Base-by-base conservation (phyloP, 2,888 invertebrate genomes). In the Electrophaes corylata region DNA sequence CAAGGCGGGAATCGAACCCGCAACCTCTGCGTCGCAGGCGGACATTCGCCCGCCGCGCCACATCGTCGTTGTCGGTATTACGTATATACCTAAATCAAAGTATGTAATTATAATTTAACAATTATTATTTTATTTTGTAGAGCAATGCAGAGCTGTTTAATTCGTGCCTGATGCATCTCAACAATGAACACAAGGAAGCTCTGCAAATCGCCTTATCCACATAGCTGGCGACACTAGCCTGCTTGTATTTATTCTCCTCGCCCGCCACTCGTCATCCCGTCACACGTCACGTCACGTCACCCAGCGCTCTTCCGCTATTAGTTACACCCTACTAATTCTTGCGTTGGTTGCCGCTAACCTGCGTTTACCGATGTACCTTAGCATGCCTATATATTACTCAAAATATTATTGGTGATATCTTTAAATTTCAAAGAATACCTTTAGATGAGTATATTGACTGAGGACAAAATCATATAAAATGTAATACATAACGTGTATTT, bases 161-260 rank as follows among this genome's bases (percentile, higher is more conserved):
- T 79, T 94, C 94, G n/a, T 96, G 96, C 78, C 92, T 96, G 71
- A 93, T 93, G 79, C 94, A 94, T 68, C 92, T 98, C 69, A 94
- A 95, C 70, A 92, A 94, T 54, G 96, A 97, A 73, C 96, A 97
- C 83, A 96, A 96, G 83, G 95, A 96, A 73, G 96, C 97, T 40
- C 92, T 98, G 68, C 95, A 96, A 83, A 91, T 95, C 70, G 96
- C 96, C 65, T 91, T 96, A 62, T 92, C 92, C 66, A 84, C 91
- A 73, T 87, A 88, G 77, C 71, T 61, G 29, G 35, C 20, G 44
- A 51, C 44, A 12, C 37, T 29, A 31, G 40, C 23, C 16, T 39
- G 70, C 69, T 62, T 67, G 58, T 63, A 57, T 61, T 60, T 56
- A 56, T 55, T 55, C 37, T 48, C 65, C 69, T 68, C 73, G 71